A percentile compares a stretch with the other conserved stretches of the same genome.
These are phyloP conservation scores for Mythimna ferrago DNA, from an alignment of 2,888 invertebrate species.

Conservation along the genomic window DNA sequence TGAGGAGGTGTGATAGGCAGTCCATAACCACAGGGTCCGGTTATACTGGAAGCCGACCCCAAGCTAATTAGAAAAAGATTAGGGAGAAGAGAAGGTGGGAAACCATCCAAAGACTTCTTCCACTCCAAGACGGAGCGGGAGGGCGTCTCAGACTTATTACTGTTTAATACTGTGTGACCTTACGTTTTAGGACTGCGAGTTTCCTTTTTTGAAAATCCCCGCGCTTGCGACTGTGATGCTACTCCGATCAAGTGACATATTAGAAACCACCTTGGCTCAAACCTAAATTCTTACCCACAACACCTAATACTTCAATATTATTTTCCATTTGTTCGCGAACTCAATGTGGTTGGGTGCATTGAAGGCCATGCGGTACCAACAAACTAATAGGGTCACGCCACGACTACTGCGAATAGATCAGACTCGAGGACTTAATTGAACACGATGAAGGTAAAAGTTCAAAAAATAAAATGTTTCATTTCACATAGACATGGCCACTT, in stretches of 20 bases:
- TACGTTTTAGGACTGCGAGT: no score
- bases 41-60: no score
- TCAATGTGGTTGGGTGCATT: slow-evolving; percentile 43
- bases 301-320: slow-evolving; percentile 40
- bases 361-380: slow-evolving; percentile 14
- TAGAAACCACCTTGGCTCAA: slow-evolving; percentile 4
- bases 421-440: neutral
- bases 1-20: no score
- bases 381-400: neutral
- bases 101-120: no score
- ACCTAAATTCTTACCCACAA: slow-evolving; percentile 29
- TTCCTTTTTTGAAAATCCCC: neutral
- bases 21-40: no score
- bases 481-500: no score
- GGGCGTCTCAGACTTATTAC: no score
- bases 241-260: slow-evolving; percentile 2
- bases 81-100: no score
- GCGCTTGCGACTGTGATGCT: neutral
- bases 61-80: no score
- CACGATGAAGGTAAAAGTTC: no score
- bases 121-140: no score
- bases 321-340: slow-evolving; percentile 24
- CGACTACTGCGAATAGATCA: neutral
- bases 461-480: neutral
- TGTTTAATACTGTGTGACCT: no score